These are phyloP conservation scores for Cynocephalus volans DNA, from an alignment of 2,113 vertebrate species.

Conservation along the genomic window DNA sequence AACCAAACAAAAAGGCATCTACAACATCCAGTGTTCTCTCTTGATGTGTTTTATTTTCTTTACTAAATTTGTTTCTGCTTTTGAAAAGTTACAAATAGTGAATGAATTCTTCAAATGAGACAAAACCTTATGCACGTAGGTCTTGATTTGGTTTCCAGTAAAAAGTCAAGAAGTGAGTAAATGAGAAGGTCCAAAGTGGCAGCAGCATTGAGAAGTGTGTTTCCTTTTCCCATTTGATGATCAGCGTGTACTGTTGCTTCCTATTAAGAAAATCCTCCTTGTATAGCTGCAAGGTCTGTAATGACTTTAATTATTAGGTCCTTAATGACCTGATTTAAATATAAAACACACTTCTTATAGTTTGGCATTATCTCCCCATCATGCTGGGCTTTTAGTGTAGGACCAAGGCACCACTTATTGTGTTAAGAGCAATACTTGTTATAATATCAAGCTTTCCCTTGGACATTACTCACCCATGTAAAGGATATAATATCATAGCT, in stretches of 20 bases:
- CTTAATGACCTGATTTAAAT: slow-evolving; percentile 57
- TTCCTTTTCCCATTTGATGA: neutral
- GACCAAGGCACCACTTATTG: neutral
- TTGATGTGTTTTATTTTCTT: slow-evolving; percentile 50
- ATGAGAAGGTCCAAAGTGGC: neutral
- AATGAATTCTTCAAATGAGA: slow-evolving; percentile 51
- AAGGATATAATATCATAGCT: slow-evolving; percentile 16
- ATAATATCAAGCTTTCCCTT: slow-evolving; percentile 52
- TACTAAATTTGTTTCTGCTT: slow-evolving; percentile 51
- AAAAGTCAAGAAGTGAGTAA: slow-evolving; percentile 32
- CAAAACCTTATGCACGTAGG: neutral
- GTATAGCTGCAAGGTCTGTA: slow-evolving; percentile 6
- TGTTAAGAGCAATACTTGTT: slow-evolving; percentile 53
- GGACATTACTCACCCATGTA: slow-evolving; percentile 2
- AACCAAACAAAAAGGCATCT: neutral
- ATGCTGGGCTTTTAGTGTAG: neutral
- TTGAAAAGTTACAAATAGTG: slow-evolving; percentile 28
- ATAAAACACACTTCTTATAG: slow-evolving; percentile 47
- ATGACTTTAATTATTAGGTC: slow-evolving; percentile 11
- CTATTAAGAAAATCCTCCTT: slow-evolving; percentile 33
- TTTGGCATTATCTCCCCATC: neutral
- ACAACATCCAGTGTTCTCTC: neutral
- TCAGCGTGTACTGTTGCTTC: neutral
- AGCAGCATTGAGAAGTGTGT: neutral
- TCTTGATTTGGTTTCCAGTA: slow-evolving; percentile 7